These are phyloP conservation scores for Paramisgurnus dabryanus DNA, from an alignment of 2,113 vertebrate genomes.

Conservation along the genomic window DNA sequence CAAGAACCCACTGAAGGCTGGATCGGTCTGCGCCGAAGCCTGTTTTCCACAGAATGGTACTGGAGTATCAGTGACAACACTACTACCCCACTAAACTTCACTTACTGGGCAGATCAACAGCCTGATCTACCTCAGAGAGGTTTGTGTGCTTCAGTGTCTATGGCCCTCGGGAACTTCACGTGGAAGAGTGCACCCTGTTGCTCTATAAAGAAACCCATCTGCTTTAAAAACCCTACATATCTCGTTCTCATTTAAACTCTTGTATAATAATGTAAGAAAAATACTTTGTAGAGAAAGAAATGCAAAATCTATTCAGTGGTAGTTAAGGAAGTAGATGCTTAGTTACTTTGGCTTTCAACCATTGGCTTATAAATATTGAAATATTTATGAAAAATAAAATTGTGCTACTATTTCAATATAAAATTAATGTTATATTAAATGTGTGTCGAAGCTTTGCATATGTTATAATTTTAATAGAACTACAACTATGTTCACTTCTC, in stretches of 20 bases:
- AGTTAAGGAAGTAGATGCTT: neutral
- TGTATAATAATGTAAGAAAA: no score
- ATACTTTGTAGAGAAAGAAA: no score
- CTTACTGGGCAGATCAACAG: slow-evolving; percentile 58
- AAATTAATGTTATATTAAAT: no score
- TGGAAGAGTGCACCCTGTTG: slow-evolving; percentile 68
- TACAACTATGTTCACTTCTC: no score
- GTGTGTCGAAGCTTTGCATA: no score
- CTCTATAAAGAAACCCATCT: slow-evolving; percentile 51
- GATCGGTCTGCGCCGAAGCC: slow-evolving; percentile 68
- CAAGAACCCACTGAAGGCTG: slow-evolving; percentile 30
- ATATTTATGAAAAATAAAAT: no score
- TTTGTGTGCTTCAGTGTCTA: slow-evolving; percentile 59
- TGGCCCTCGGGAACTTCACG: neutral
- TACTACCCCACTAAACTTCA: neutral
- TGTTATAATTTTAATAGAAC: no score
- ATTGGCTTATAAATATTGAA: no score
- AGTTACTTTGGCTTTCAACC: no score
- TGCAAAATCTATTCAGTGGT: no score
- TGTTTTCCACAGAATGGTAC: slow-evolving; percentile 63
- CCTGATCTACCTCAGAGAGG: slow-evolving; percentile 26
- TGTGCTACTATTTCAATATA: no score
- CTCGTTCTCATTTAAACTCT: rapidly evolving
- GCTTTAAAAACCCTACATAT: slow-evolving; percentile 30
- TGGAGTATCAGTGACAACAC: slow-evolving; percentile 48